A percentile compares a stretch with the other conserved stretches of the same genome.
Conservation (phyloP, 2,113 vertebrate species). For the Anguilla japonica region DNA sequence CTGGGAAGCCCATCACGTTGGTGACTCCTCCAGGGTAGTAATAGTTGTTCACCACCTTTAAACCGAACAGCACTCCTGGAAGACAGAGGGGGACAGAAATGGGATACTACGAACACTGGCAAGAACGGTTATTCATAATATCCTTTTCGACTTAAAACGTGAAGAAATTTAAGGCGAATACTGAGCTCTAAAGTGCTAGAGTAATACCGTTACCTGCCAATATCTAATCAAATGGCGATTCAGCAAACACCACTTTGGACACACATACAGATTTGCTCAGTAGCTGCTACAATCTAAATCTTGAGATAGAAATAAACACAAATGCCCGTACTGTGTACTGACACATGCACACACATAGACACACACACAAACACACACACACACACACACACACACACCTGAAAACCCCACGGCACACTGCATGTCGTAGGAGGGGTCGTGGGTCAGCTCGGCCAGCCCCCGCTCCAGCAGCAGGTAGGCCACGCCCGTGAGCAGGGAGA, state of each 20-base stretch:
- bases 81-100: slow-evolving; percentile 15
- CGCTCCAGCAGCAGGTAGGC: slow-evolving; percentile 82
- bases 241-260: background rate
- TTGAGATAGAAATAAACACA: background rate
- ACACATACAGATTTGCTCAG: too few relatives aligned
- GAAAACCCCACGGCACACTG: slow-evolving; percentile 91
- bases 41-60: slow-evolving; percentile 91
- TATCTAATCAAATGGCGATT: background rate
- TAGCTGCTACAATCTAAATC: too few relatives aligned
- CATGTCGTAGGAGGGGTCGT: slow-evolving; percentile 71
- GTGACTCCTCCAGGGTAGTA: slow-evolving; percentile 80
- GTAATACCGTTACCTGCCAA: background rate
- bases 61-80: slow-evolving; percentile 89
- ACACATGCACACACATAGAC: background rate
- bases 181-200: background rate
- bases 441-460: slow-evolving; percentile 63
- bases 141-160: too few relatives aligned
- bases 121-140: too few relatives aligned
- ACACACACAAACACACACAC: background rate
- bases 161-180: too few relatives aligned
- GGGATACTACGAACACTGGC: background rate
- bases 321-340: background rate
- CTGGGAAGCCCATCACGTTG: slow-evolving; percentile 74
- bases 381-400: slow-evolving; percentile 63
- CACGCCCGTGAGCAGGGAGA: slow-evolving; percentile 82